Evolutionary conservation across 2,888 invertebrate species (phyloP).

Genomic region (Pherbina coryleti): DNA sequence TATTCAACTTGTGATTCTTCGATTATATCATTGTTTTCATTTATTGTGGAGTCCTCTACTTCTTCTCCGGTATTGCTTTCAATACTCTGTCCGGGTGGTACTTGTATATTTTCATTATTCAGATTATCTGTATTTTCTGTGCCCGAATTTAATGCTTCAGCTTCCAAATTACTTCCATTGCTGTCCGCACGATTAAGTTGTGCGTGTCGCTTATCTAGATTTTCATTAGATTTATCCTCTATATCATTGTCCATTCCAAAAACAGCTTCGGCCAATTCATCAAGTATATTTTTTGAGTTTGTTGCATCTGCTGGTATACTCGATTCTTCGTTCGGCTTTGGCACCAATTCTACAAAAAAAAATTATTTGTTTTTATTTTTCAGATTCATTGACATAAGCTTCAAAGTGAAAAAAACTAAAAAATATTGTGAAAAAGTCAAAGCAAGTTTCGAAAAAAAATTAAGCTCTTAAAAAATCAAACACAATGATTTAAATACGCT

Average conservation of each 20-base stretch:
- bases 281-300: neutral
- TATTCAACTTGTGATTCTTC: neutral
- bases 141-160: too few species aligned
- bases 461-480: too few species aligned
- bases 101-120: too few species aligned
- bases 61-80: too few species aligned
- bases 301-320: neutral
- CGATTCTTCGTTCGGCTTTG: neutral
- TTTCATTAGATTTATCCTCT: constrained; percentile 39
- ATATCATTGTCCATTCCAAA: constrained; percentile 31
- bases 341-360: neutral
- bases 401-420: neutral
- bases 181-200: too few species aligned
- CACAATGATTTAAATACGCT: too few species aligned
- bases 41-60: neutral
- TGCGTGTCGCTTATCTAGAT: too few species aligned
- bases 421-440: neutral
- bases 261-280: constrained; percentile 15
- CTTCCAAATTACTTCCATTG: too few species aligned
- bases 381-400: neutral
- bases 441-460: too few species aligned
- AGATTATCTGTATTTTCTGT: too few species aligned
- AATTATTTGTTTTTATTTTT: neutral
- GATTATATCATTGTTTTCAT: neutral
- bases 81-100: too few species aligned